Conservation (phyloP, 2,888 invertebrate species). For the Parelbella ahira region DNA sequence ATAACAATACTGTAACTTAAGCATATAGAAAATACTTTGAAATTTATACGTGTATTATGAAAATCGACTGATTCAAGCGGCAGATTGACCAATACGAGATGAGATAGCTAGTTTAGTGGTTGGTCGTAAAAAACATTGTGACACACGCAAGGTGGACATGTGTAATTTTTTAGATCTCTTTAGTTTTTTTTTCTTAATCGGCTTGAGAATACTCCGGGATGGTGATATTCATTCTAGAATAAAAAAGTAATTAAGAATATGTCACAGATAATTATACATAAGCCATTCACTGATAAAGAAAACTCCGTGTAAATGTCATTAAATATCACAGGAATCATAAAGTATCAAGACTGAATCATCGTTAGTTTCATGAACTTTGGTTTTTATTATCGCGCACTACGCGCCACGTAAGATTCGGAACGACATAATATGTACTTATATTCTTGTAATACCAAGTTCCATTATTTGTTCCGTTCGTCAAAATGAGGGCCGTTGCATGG, state of each 20-base stretch:
- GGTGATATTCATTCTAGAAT: not conserved
- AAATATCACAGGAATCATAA: slow-evolving; percentile 1
- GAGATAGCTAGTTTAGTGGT: slow-evolving; percentile 22
- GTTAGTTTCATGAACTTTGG: too few species aligned
- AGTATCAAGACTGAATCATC: too few species aligned
- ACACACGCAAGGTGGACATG: slow-evolving; percentile 9
- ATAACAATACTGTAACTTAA: too few species aligned
- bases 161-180: slow-evolving; percentile 24
- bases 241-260: slow-evolving; percentile 4
- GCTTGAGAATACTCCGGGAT: slow-evolving; percentile 15
- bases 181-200: slow-evolving; percentile 17
- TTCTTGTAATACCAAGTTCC: too few species aligned
- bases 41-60: not conserved
- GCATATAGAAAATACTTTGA: too few species aligned
- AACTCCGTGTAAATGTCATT: slow-evolving; percentile 1
- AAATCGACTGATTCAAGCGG: slow-evolving; percentile 11
- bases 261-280: slow-evolving; percentile 9
- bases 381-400: too few species aligned
- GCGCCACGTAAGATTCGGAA: too few species aligned
- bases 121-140: slow-evolving; percentile 16
- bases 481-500: too few species aligned
- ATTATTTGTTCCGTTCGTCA: too few species aligned
- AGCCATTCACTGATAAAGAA: too few species aligned
- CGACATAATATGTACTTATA: too few species aligned
- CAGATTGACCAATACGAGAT: slow-evolving; percentile 9